Conservation (phyloP, 2,888 invertebrate species). For the Dryadula phaetusa region DNA sequence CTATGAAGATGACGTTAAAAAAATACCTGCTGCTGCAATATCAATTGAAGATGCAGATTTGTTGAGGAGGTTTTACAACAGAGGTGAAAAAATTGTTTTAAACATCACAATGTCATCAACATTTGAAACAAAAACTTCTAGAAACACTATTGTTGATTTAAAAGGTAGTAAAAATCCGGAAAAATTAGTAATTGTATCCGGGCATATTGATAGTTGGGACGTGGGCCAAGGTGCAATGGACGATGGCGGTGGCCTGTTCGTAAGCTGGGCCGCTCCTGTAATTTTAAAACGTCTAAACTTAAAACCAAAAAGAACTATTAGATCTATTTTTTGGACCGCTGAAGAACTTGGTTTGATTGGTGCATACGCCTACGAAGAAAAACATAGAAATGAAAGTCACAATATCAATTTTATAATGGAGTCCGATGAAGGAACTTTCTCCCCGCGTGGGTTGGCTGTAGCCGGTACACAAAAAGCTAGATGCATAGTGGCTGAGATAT, state of each 20-base stretch:
- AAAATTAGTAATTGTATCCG: conserved; percentile 89
- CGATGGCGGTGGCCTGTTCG: conserved; percentile 92
- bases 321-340: conserved; percentile 91
- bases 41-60: conserved; percentile 91
- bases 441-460: conserved; percentile 88
- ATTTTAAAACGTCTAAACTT: conserved; percentile 86
- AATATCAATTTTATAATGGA: conserved; percentile 92
- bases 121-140: conserved; percentile 83
- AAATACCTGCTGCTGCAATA: conserved; percentile 90
- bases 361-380: conserved; percentile 85
- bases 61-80: conserved; percentile 85
- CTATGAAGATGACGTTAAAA: conserved; percentile 83
- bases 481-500: conserved; percentile 86
- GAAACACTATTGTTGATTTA: conserved; percentile 90
- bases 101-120: conserved; percentile 88
- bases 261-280: conserved; percentile 90
- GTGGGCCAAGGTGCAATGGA: conserved; percentile 95
- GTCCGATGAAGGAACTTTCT: conserved; percentile 93
- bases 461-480: conserved; percentile 85
- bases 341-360: conserved; percentile 91
- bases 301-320: conserved; percentile 88
- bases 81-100: conserved; percentile 77
- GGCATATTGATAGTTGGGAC: conserved; percentile 95
- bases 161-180: conserved; percentile 77
- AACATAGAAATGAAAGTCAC: conserved; percentile 81